A percentile compares a stretch with the other conserved stretches of the same genome.
Conservation (phyloP, 2,888 invertebrate genomes). For the Shargacucullia verbasci region DNA sequence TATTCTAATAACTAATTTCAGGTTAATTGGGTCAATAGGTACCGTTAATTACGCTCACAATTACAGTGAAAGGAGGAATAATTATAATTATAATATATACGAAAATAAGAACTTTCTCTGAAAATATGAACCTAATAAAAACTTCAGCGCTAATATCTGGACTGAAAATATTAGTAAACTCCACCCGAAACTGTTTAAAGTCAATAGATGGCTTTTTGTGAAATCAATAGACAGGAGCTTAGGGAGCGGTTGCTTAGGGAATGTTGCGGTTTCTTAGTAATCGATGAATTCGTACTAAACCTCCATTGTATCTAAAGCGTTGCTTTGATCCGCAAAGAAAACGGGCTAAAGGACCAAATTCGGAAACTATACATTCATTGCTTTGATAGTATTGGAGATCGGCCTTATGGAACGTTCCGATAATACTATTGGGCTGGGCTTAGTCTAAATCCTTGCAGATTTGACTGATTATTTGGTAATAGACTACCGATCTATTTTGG, state of each 20-base stretch:
- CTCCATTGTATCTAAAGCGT: neutral
- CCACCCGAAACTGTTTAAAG: neutral
- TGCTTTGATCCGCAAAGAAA: slow-evolving; percentile 11
- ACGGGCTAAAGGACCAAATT: slow-evolving; percentile 5
- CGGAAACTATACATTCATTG: slow-evolving; percentile 7
- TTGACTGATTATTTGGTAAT: slow-evolving; percentile 30
- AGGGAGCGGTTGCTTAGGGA: too few relatives aligned
- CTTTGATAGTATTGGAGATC: slow-evolving; percentile 28
- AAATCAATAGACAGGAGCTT: too few relatives aligned
- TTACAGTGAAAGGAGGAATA: too few relatives aligned
- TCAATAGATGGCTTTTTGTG: neutral
- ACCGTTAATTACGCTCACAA: too few relatives aligned
- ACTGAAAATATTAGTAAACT: neutral
- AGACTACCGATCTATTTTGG: slow-evolving; percentile 1
- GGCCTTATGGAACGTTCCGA: slow-evolving; percentile 9
- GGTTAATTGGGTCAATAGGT: too few relatives aligned
- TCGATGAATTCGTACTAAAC: neutral
- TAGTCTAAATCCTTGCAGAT: slow-evolving; percentile 14
- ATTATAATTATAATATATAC: too few relatives aligned
- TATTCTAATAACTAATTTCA: neutral
- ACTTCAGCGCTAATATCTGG: neutral
- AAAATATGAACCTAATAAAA: too few relatives aligned
- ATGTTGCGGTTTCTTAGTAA: too few relatives aligned
- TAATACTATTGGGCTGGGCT: slow-evolving; percentile 17
- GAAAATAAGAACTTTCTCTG: too few relatives aligned